Base-by-base conservation (phyloP, 2,888 invertebrate genomes). In the Pachycephus smyrnensis region DNA sequence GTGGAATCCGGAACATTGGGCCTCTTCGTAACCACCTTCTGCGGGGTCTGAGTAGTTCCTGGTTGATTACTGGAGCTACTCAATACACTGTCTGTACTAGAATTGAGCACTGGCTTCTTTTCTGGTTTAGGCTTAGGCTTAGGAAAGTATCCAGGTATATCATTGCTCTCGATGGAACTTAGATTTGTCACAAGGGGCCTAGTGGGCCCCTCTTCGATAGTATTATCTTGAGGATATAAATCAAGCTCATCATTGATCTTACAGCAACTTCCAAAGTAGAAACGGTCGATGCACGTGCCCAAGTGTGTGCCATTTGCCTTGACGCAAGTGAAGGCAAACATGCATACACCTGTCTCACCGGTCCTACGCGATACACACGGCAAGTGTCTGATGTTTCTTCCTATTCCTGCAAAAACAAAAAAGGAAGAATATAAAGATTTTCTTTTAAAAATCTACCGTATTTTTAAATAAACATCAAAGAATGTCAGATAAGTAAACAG, bases 241-340 rank as follows among this genome's bases (percentile, higher is more conserved):
- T 94, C 94, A 77, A 94, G 94, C 83, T 95, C 94, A 23, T 91
- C 91, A 73, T 91, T 91, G 78, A 97, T 93, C 87, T 96, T 96
- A 90, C 98, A 98, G 90, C 98, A 98, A 55, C 97, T 97, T 77
- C 98, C 98, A 90, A 98, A 98, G 92, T 97, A 98, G 91, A 98
- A 98, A 82, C 97, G 94, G 92, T 98, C 98, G 88, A 98, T 97
- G 91, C 98, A 98, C 1, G 97, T 97, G 40, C 97, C 98, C 83
- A 98, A 92, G 88, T 98, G 98, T 0, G 97, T 96, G 71, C 98
- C 98, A 90, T 98, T 98, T 80, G 96, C 94, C 93, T 97, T 97
- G 74, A 97, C 94, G 90, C 98, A 98, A 87, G 98, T 97, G 91
- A 97, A 97, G 80, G 97, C 98, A 90, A 98, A 98, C 98, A 98